phyloP scores from a whole-genome alignment of 1,140 invertebrate species.

The Drosophila ficusphila region DNA sequence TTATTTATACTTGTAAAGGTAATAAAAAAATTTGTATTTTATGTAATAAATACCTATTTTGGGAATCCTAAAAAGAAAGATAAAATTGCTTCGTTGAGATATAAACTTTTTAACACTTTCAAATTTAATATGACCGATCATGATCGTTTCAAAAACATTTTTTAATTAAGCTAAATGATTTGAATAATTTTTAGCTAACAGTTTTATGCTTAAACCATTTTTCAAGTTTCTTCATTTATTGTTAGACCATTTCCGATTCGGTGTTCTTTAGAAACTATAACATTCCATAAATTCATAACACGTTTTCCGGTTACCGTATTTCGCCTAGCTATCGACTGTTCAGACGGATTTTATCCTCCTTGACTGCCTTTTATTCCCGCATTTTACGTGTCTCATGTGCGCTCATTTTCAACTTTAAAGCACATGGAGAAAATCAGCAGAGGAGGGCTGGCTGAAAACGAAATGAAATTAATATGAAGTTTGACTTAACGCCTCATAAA shows the following conservation, averaged over 20 bases:
- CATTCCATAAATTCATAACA: constrained; percentile 59
- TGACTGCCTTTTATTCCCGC: constrained; percentile 42
- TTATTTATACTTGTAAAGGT: no score
- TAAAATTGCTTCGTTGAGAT: no score
- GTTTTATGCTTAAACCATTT: no score
- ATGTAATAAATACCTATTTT: no score
- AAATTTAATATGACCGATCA: no score
- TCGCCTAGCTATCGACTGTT: constrained; percentile 32
- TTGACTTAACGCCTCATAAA: constrained; percentile 82
- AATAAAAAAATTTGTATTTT: not conserved
- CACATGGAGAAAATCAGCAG: constrained; percentile 13
- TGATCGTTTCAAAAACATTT: no score
- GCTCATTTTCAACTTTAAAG: constrained; percentile 58
- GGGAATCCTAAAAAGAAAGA: no score
- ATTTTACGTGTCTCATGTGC: constrained; percentile 42
- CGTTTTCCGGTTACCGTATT: constrained; percentile 45
- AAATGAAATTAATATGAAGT: constrained; percentile 81
- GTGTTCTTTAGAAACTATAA: not conserved
- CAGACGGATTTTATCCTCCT: constrained; percentile 52
- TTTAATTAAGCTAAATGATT: no score
- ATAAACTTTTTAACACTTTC: no score
- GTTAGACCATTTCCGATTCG: not conserved
- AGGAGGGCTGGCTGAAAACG: constrained; percentile 53
- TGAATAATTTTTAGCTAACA: no score
- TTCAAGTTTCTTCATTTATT: no score